These are phyloP conservation scores for Galemys pyrenaicus DNA, from an alignment of 2,113 vertebrate genomes.

Conservation along the genomic window DNA sequence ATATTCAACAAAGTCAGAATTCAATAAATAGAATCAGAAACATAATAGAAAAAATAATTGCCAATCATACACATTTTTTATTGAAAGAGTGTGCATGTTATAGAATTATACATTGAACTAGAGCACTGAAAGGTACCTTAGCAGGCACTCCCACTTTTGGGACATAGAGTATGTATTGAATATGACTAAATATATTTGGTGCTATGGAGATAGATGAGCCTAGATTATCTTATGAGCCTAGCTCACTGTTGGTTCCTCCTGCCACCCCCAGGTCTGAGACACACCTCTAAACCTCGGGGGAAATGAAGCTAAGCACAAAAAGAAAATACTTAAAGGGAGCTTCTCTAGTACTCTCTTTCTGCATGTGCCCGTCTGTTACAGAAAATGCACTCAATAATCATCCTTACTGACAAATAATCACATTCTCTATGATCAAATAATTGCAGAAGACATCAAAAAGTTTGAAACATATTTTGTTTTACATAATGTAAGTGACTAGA, in stretches of 20 bases:
- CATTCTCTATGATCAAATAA: neutral
- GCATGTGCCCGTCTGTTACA: neutral
- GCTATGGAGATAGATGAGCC: neutral
- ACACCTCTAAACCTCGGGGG: neutral
- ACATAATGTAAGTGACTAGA: neutral
- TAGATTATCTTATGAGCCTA: neutral
- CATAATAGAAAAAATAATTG: neutral
- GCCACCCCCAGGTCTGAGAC: neutral
- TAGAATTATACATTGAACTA: neutral
- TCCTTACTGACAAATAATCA: neutral
- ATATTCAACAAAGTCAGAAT: neutral
- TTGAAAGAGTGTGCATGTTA: neutral
- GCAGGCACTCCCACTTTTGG: neutral
- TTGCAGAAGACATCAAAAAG: neutral
- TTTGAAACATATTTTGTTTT: neutral
- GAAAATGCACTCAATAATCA: neutral
- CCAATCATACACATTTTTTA: neutral
- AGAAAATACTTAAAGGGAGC: neutral
- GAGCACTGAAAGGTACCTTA: neutral
- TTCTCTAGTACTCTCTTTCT: neutral
- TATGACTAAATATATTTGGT: neutral
- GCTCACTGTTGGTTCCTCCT: too few species aligned
- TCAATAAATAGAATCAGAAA: neutral
- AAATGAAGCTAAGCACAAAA: neutral
- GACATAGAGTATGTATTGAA: neutral